Evolutionary conservation across 2,888 invertebrate species (phyloP).

Genomic region (Polietes domitor): DNA sequence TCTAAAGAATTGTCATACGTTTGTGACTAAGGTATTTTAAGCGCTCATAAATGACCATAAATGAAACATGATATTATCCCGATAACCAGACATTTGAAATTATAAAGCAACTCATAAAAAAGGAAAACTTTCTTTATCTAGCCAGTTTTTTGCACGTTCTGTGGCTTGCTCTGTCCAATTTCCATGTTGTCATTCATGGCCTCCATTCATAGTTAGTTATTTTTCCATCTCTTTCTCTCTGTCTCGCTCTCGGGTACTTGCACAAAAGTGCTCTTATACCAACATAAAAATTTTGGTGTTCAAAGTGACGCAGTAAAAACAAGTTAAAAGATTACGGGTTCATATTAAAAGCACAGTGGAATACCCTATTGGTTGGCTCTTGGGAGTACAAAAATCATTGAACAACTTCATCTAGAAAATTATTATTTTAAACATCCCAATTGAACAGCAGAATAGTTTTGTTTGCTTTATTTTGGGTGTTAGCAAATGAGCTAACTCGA

Average conservation of each 20-base stretch:
- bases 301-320: not conserved
- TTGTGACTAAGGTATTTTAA: not conserved
- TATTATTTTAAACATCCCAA: too few relatives aligned
- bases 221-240: not conserved
- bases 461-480: too few relatives aligned
- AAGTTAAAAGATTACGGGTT: not conserved
- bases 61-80: slow-evolving; percentile 13
- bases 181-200: slow-evolving; percentile 48
- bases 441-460: too few relatives aligned
- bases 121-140: not conserved
- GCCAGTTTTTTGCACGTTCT: slow-evolving; percentile 12
- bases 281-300: not conserved
- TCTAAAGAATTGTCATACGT: not conserved
- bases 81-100: not conserved
- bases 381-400: too few relatives aligned
- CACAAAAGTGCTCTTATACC: too few relatives aligned
- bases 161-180: slow-evolving; percentile 22
- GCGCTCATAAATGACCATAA: not conserved
- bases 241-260: not conserved
- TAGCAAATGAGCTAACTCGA: too few relatives aligned
- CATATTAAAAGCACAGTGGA: not conserved
- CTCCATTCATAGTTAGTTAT: not conserved
- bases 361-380: too few relatives aligned
- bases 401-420: too few relatives aligned
- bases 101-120: not conserved